Evolutionary conservation across 2,797 vertebrate genomes (phyloP), one percentile per base, ranked within the genome.

Genomic region (Diglossa cyanea): DNA sequence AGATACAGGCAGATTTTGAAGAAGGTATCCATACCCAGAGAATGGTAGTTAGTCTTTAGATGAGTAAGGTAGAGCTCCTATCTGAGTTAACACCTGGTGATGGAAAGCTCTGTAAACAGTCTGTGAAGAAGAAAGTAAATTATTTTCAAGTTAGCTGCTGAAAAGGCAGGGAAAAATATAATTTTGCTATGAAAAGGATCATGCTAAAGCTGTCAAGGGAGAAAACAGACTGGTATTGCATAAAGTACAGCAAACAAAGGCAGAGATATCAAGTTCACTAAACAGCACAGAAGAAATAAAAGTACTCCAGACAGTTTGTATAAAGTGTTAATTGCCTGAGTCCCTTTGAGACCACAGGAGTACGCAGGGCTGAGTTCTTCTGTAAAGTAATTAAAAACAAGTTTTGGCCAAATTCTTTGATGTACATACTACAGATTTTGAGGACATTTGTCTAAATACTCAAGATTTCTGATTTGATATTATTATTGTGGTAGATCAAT

Each of bases 271-370:
- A 13, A 74, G 57, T 63, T 74, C 63, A 67, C 45, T 53, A 76
- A 81, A 55, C 12, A 78, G 26, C 42, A 70, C 7, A 45, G 31
- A 75, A 65, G 14, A 81, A 44, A 72, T 33, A 68, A 63, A 86
- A 77, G 42, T 65, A 75, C 11, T 75, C 58, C 17, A 72, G 30
- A 44, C 6, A 39, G 25, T 26, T 88, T 26, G 14, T 62, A 71
- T 19, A 47, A 82, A 79, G n/a, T 61, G 45, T 40, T 83, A 93
- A 68, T 93, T 93, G 28, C 37, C 45, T 61, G n/a, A 91, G 7
- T 30, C 25, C 45, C 35, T 74, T 33, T 87, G 63, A 94, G 40
- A 40, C 17, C 30, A 24, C 6, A 53, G 20, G 37, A 88, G 10
- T 37, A 65, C 4, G 23, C 31, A 45, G 37, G 40, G 70, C 12